Base-by-base conservation (phyloP, 2,888 invertebrate species). In the Ornithoptera priamus region DNA sequence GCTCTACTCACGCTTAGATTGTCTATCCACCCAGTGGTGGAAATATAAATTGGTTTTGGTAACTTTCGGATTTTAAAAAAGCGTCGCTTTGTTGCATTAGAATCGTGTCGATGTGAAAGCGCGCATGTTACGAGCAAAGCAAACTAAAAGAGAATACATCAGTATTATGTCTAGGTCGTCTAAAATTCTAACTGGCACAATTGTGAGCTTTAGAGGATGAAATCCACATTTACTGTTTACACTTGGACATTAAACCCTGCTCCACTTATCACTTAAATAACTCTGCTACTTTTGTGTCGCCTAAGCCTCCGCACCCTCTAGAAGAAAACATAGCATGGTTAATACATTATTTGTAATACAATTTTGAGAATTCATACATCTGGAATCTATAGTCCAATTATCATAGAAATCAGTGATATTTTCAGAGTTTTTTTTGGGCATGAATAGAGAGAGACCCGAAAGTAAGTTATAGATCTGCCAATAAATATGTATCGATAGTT, bases 141-240 rank as follows among this genome's bases (percentile, higher is more conserved):
- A 39, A 39, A 22, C 17, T 59, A 8, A 58, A 36, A 60, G 20
- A 66, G n/a, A 67, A 50, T 53, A 53, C 66, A 62, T 68, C 71
- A 69, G 80, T 85, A 82, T 78, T 88, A 89, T 88, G 81, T 78
- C 66, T 70, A 70, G 59, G 50, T 59, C 53, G 80, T 80, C 85
- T 87, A 85, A 80, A 83, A 83, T 75, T 81, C 85, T 89, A 91
- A 86, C 86, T 92, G 92, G 92, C 92, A 92, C 92, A 90, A 85
- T 81, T 80, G 89, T 92, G 92, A 92, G 92, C 92, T 85, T 90
- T 85, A 83, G 82, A 83, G 79, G 84, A 83, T 83, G 81, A 80
- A 80, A 80, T 84, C 80, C 80, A 77, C 75, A 72, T 80, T 78
- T 77, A 81, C 78, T 80, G 75, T 76, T 80, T 81, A 80, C 78